Percentiles rank a stretch among this genome's conserved stretches.
Conservation (phyloP, 2,113 vertebrate species). For the Riparia riparia region DNA sequence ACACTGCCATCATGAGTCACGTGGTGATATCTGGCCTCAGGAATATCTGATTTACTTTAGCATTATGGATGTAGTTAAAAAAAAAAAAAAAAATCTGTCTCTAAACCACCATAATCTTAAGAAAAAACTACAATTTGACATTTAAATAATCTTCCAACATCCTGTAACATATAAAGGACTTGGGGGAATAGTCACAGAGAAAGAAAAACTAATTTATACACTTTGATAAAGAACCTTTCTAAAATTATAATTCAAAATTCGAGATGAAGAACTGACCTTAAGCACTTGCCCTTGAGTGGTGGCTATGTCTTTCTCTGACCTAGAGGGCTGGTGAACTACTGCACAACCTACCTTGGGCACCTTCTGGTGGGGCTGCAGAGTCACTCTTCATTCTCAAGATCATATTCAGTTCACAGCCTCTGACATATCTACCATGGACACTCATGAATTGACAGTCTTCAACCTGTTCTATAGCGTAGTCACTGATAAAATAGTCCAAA, state of each 20-base stretch:
- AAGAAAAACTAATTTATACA: background rate
- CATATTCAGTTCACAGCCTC: background rate
- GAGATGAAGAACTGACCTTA: background rate
- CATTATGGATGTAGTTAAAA: background rate
- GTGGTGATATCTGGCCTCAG: background rate
- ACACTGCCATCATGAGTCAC: background rate
- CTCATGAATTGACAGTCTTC: background rate
- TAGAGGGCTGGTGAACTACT: background rate
- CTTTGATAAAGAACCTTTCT: background rate
- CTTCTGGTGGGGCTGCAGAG: background rate
- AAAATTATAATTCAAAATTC: background rate
- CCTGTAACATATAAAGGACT: background rate
- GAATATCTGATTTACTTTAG: background rate
- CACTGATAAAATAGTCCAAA: background rate
- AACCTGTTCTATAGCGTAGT: background rate
- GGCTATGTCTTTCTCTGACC: background rate
- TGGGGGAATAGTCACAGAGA: background rate
- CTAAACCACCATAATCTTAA: background rate
- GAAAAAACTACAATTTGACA: background rate
- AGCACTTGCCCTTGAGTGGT: background rate
- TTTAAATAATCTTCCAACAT: background rate
- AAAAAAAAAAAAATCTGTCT: background rate
- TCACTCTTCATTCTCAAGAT: background rate
- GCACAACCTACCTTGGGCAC: background rate
- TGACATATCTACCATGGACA: background rate